These are phyloP conservation scores for Metacarcinus magister DNA, from an alignment of 2,888 invertebrate genomes.

Conservation along the genomic window DNA sequence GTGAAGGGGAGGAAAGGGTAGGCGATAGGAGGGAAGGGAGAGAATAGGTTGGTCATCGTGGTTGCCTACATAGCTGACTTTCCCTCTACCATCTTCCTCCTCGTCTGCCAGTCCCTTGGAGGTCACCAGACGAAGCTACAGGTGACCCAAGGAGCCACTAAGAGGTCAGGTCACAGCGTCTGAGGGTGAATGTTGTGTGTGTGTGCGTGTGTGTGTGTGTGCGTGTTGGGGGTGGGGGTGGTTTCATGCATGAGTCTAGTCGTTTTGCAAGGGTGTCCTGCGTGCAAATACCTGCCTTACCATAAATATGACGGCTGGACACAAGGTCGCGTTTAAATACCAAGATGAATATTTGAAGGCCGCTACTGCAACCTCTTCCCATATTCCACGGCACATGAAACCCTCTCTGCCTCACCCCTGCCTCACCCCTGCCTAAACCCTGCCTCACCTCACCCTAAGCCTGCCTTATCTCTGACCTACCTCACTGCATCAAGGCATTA, in stretches of 20 bases:
- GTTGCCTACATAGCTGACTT: not conserved
- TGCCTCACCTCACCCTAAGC: not conserved
- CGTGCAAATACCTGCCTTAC: too few species aligned
- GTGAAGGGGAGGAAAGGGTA: not conserved
- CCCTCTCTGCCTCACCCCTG: not conserved
- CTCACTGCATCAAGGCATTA: not conserved
- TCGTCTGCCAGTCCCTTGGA: not conserved
- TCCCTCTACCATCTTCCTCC: not conserved
- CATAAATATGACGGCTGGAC: too few species aligned
- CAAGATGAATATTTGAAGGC: too few species aligned
- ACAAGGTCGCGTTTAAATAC: too few species aligned
- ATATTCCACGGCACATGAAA: not conserved
- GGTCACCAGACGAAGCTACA: not conserved
- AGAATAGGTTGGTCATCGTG: not conserved
- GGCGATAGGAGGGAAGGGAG: not conserved
- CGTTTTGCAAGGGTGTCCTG: too few species aligned
- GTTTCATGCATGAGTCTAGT: too few species aligned
- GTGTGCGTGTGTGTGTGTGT: constrained; percentile 59
- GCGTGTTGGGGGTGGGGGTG: not conserved
- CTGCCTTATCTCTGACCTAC: not conserved
- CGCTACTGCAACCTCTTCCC: not conserved
- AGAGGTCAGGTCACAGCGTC: not conserved
- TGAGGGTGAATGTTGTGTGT: constrained; percentile 50
- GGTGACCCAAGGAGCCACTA: too few species aligned
- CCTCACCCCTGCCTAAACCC: not conserved